phyloP scores from a whole-genome alignment of 2,888 invertebrate genomes.

The Ophioninae sp. region DNA sequence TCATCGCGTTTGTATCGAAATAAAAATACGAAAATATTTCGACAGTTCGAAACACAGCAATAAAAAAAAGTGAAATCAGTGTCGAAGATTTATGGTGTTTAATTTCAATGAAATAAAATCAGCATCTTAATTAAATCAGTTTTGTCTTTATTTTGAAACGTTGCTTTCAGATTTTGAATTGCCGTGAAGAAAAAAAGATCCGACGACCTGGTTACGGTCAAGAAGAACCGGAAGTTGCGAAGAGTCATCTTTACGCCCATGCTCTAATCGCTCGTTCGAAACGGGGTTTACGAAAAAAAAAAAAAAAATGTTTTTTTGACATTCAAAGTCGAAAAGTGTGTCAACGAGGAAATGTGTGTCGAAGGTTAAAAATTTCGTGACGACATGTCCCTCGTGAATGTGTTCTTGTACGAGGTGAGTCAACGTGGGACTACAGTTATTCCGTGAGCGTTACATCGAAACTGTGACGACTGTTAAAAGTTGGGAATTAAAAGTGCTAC shows the following conservation, averaged over 20 bases:
- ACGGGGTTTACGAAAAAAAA: constrained; percentile 24
- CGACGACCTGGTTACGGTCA: not conserved
- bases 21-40: no score
- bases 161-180: not conserved
- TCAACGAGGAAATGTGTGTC: constrained; percentile 31
- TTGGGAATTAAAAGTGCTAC: constrained; percentile 15
- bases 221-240: constrained; percentile 1
- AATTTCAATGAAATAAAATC: no score
- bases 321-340: constrained; percentile 30
- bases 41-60: no score
- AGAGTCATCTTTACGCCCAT: not conserved
- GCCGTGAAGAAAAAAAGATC: not conserved
- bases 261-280: not conserved
- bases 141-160: not conserved
- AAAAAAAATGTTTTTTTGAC: not conserved
- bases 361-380: constrained; percentile 21
- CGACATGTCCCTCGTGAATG: constrained; percentile 33
- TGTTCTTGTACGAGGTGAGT: constrained; percentile 10
- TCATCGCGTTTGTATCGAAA: no score
- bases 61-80: no score
- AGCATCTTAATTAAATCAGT: no score
- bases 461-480: not conserved
- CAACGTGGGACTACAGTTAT: not conserved
- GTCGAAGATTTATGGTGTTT: no score
- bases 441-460: constrained; percentile 6